Conservation (phyloP, 2,113 vertebrate genomes). For the Cervus canadensis region DNA sequence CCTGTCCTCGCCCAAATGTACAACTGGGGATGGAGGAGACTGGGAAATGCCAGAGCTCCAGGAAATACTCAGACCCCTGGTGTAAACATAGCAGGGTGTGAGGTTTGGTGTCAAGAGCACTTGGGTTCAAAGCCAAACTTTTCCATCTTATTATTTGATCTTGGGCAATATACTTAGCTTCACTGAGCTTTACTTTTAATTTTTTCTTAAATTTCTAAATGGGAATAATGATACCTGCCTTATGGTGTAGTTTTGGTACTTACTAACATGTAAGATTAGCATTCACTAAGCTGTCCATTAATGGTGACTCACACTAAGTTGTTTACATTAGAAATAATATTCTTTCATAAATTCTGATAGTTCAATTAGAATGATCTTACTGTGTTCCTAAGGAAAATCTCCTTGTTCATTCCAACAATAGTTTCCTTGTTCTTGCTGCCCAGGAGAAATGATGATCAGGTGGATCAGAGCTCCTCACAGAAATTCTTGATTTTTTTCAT, state of each 20-base stretch:
- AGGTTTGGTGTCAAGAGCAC: background rate
- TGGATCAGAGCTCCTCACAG: background rate
- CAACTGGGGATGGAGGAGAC: background rate
- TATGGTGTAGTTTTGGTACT: background rate
- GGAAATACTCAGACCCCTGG: background rate
- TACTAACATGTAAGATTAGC: background rate
- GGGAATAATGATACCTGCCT: background rate
- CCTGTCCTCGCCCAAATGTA: background rate
- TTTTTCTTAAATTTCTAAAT: background rate
- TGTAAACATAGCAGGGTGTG: background rate
- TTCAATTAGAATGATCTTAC: background rate
- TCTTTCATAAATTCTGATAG: background rate
- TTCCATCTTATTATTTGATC: background rate
- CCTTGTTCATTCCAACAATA: background rate
- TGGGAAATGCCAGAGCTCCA: background rate
- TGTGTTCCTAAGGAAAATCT: background rate
- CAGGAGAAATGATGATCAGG: background rate
- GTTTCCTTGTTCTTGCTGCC: background rate
- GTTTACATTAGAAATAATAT: background rate
- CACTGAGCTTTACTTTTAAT: background rate
- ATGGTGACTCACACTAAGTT: background rate
- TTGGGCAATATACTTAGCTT: background rate
- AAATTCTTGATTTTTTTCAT: background rate
- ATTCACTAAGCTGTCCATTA: background rate
- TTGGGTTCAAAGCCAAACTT: background rate